These are phyloP conservation scores for Notodonta dromedarius DNA, from an alignment of 2,888 invertebrate genomes.

Conservation along the genomic window DNA sequence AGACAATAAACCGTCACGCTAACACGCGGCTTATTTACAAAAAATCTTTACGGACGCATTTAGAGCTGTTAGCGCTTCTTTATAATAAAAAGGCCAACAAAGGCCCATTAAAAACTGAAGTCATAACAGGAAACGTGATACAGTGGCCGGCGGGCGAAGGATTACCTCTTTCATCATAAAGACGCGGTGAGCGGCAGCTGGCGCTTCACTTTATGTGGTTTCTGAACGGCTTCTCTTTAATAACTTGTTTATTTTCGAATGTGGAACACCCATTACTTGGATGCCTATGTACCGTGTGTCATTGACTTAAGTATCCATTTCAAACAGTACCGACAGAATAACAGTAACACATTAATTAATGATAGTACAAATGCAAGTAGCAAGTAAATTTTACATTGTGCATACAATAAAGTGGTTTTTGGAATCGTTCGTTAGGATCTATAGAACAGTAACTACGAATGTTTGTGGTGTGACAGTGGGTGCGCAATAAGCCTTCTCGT, in stretches of 20 bases:
- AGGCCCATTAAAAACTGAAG: constrained; percentile 79
- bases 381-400: background rate
- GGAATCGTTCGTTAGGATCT: background rate
- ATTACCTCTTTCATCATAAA: constrained; percentile 79
- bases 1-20: constrained; percentile 58
- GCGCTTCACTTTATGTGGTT: constrained; percentile 80
- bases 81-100: constrained; percentile 74
- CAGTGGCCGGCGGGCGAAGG: constrained; percentile 65
- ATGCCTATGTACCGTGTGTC: constrained; percentile 63
- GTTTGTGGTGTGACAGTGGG: constrained; percentile 39
- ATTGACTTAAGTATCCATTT: constrained; percentile 35
- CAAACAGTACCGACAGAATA: background rate
- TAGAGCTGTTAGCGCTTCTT: constrained; percentile 70
- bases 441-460: constrained; percentile 9
- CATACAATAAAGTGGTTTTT: background rate
- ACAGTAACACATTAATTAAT: background rate
- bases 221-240: constrained; percentile 75
- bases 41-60: constrained; percentile 60
- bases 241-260: constrained; percentile 80
- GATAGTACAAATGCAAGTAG: background rate
- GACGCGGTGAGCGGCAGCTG: constrained; percentile 77
- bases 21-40: constrained; percentile 52
- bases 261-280: constrained; percentile 72
- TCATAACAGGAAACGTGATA: constrained; percentile 83
- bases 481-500: constrained; percentile 78